Evolutionary conservation across 1,140 invertebrate species (phyloP).

Genomic region (Harpegnathos saltator): DNA sequence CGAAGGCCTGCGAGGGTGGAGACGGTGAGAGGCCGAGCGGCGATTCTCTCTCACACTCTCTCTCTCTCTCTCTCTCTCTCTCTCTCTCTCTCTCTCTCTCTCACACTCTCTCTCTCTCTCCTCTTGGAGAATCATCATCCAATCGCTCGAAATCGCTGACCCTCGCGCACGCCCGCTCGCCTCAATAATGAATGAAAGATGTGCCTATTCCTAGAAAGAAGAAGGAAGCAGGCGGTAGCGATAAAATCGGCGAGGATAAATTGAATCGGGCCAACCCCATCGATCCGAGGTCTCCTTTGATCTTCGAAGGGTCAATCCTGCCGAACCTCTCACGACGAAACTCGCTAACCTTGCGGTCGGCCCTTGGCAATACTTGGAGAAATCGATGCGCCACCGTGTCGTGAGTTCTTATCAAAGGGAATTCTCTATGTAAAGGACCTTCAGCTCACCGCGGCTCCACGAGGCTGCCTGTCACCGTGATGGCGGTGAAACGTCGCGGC

Average conservation of each 20-base stretch:
- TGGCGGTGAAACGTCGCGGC: background rate
- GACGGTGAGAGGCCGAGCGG: too few relatives aligned
- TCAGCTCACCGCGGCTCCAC: slow-evolving; percentile 32
- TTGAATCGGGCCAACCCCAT: slow-evolving; percentile 79
- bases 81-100: too few relatives aligned
- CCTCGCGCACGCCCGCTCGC: background rate
- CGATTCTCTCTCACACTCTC: too few relatives aligned
- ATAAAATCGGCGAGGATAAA: slow-evolving; percentile 77
- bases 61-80: too few relatives aligned
- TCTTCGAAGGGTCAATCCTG: slow-evolving; percentile 76
- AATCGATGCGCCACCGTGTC: slow-evolving; percentile 64
- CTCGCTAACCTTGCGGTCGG: slow-evolving; percentile 67
- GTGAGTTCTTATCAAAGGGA: slow-evolving; percentile 64
- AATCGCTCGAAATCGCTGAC: slow-evolving; percentile 56
- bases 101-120: too few relatives aligned
- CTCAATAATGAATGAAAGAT: slow-evolving; percentile 73
- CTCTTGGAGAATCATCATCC: slow-evolving; percentile 24
- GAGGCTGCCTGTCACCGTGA: slow-evolving; percentile 25
- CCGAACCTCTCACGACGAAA: slow-evolving; percentile 45
- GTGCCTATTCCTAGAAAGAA: slow-evolving; percentile 67
- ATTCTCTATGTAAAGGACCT: slow-evolving; percentile 57
- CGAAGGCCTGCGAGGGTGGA: background rate
- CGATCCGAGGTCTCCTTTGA: slow-evolving; percentile 79
- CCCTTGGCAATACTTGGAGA: slow-evolving; percentile 69
- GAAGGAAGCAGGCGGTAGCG: slow-evolving; percentile 37